Conservation (phyloP, 2,797 vertebrate species). For the Notoglanidium macrostoma region DNA sequence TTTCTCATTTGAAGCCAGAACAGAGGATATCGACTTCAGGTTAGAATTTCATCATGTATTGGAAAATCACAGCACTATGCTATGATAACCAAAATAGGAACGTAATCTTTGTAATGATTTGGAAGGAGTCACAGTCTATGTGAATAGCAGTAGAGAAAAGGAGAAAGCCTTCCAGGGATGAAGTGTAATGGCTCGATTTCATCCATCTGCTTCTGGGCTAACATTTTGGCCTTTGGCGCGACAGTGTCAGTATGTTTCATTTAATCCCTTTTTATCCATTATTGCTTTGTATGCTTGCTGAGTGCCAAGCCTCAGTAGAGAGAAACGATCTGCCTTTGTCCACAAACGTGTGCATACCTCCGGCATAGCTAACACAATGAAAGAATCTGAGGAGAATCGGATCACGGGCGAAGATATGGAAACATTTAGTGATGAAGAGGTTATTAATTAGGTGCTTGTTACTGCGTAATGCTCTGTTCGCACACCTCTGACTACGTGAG, state of each 20-base stretch:
- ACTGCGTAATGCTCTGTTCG: conserved; percentile 33
- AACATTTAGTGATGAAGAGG: conserved; percentile 45
- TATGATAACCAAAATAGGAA: conserved; percentile 38
- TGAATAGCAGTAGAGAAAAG: conserved; percentile 44
- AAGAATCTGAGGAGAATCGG: neutral
- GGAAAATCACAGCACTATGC: conserved; percentile 18
- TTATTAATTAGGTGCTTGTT: conserved; percentile 50
- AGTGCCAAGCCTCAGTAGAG: conserved; percentile 22
- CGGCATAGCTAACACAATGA: neutral
- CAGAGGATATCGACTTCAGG: neutral
- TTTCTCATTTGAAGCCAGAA: neutral
- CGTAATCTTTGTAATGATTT: conserved; percentile 39
- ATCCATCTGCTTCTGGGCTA: conserved; percentile 49
- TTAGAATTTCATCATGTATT: conserved; percentile 16
- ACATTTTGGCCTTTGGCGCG: conserved; percentile 33
- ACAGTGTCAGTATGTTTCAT: conserved; percentile 43
- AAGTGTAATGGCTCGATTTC: conserved; percentile 49
- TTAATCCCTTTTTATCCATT: conserved; percentile 53
- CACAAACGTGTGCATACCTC: neutral
- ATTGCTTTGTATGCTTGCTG: conserved; percentile 34
- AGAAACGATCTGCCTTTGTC: neutral
- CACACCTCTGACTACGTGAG: conserved; percentile 26
- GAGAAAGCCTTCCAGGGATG: conserved; percentile 47
- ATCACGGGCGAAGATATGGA: conserved; percentile 3
- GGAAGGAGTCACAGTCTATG: conserved; percentile 33